A percentile compares a stretch with the other conserved stretches of the same genome.
Conservation (phyloP, 2,797 vertebrate genomes). For the Limnodromus scolopaceus region DNA sequence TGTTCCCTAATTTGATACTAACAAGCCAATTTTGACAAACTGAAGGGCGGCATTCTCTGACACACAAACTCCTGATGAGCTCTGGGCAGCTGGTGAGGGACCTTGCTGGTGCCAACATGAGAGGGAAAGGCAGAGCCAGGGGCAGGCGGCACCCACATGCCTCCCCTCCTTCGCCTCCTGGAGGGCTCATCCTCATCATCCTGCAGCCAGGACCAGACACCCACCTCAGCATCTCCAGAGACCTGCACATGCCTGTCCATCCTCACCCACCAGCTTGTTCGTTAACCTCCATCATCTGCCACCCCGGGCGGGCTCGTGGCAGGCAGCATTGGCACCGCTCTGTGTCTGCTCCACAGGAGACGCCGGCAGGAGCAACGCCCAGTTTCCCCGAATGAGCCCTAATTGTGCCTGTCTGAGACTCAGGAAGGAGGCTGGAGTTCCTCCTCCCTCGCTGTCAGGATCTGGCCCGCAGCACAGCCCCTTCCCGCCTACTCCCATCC, state of each 20-base stretch:
- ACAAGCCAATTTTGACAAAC: background rate
- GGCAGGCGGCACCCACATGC: background rate
- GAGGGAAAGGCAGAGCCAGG: background rate
- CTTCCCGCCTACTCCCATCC: rapidly evolving
- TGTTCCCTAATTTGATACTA: background rate
- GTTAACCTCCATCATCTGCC: background rate
- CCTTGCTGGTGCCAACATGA: background rate
- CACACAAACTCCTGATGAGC: background rate
- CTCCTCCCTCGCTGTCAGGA: background rate
- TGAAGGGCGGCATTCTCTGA: background rate
- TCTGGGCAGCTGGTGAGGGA: background rate
- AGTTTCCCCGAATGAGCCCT: background rate
- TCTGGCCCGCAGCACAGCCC: background rate
- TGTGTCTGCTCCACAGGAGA: background rate
- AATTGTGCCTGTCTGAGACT: background rate
- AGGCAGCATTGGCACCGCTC: background rate
- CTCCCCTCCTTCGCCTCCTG: background rate
- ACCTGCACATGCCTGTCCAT: background rate
- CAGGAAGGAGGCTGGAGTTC: background rate
- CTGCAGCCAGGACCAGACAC: background rate
- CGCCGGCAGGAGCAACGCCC: rapidly evolving
- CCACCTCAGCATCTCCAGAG: background rate
- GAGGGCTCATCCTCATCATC: background rate
- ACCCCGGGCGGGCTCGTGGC: background rate
- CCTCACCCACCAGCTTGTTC: background rate